Conservation (phyloP, 2,797 vertebrate species). For the Monodelphis domestica region DNA sequence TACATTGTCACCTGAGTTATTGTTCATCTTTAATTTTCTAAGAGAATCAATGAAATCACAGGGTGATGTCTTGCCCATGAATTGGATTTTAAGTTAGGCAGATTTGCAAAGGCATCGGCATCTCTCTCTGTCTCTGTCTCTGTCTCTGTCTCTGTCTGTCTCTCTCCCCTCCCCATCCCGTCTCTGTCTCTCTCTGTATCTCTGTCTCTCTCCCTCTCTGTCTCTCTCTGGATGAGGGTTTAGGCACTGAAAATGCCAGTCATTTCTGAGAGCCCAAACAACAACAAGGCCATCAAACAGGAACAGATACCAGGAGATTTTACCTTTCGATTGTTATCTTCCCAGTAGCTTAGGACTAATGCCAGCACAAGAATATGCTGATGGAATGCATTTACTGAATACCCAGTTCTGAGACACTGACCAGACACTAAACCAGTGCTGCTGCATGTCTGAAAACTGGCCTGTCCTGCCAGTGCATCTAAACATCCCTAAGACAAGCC, state of each 20-base stretch:
- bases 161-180: too few species aligned
- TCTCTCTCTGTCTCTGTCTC: constrained; percentile 7
- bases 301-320: constrained; percentile 55
- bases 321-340: constrained; percentile 57
- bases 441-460: constrained; percentile 65
- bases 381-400: constrained; percentile 62
- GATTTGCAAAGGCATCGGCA: too few species aligned
- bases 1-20: too few species aligned
- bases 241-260: constrained; percentile 66
- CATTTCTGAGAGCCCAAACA: constrained; percentile 44
- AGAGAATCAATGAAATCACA: too few species aligned
- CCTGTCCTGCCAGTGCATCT: constrained; percentile 42
- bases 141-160: not conserved
- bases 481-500: constrained; percentile 51
- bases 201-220: too few species aligned
- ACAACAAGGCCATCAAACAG: constrained; percentile 54
- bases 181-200: not conserved
- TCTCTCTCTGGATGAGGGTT: not conserved
- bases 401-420: constrained; percentile 8
- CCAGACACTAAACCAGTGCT: constrained; percentile 44
- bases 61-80: too few species aligned
- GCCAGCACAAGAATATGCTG: constrained; percentile 44
- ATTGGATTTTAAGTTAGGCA: too few species aligned
- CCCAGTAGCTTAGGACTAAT: constrained; percentile 55
- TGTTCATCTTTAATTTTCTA: too few species aligned